Percentiles rank a stretch among this genome's conserved stretches.
Conservation (phyloP, 2,888 invertebrate species). For the Griposia aprilina region DNA sequence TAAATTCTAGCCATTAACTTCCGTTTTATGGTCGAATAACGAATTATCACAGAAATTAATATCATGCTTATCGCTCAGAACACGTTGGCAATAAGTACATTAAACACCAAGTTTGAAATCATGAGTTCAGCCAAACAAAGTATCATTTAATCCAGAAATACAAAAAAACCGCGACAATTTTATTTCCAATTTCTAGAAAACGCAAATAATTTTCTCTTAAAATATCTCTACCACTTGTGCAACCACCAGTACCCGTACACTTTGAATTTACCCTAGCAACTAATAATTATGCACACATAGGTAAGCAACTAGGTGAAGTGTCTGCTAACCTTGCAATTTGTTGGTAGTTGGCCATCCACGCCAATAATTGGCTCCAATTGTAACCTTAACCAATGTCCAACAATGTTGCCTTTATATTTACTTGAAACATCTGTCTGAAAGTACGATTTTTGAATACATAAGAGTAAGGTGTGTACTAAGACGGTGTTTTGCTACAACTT, state of each 20-base stretch:
- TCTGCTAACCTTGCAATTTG: conserved; percentile 51
- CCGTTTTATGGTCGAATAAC: conserved; percentile 1
- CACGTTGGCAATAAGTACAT: too few species aligned
- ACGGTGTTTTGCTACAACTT: background rate
- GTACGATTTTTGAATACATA: conserved; percentile 38
- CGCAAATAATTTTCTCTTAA: background rate
- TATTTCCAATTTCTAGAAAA: background rate
- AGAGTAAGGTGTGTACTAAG: conserved; percentile 9
- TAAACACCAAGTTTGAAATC: background rate
- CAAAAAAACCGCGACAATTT: background rate
- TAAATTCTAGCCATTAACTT: conserved; percentile 26
- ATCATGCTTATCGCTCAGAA: background rate
- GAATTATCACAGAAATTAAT: background rate
- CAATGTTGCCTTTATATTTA: conserved; percentile 9
- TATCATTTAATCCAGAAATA: background rate
- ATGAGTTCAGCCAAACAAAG: background rate
- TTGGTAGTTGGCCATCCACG: conserved; percentile 49
- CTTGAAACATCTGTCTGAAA: conserved; percentile 41
- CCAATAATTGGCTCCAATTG: conserved; percentile 56
- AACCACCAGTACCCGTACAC: conserved; percentile 24
- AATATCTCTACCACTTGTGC: conserved; percentile 36
- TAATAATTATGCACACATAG: conserved; percentile 57
- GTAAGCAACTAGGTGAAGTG: conserved; percentile 49
- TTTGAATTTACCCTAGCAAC: conserved; percentile 55
- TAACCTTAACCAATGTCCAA: conserved; percentile 52